These are phyloP conservation scores for Saccostrea echinata DNA, from an alignment of 1,140 invertebrate species.

Conservation along the genomic window DNA sequence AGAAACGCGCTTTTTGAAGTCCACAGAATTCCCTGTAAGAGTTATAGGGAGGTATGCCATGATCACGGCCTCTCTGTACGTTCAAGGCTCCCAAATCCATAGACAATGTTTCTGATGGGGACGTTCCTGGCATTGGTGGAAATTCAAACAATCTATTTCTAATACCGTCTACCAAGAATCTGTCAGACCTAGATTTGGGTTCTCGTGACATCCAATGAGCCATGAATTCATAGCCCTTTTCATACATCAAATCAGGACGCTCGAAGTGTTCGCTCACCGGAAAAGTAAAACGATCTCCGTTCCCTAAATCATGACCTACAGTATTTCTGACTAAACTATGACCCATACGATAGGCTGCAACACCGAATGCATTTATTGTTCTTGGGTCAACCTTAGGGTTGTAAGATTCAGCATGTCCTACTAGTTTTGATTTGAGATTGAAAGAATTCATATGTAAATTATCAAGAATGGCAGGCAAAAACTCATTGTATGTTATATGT, in stretches of 20 bases:
- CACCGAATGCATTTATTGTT: slow-evolving; percentile 96
- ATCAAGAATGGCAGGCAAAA: slow-evolving; percentile 92
- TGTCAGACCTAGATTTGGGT: background rate
- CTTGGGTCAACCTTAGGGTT: slow-evolving; percentile 89
- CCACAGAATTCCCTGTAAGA: slow-evolving; percentile 9
- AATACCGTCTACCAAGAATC: background rate
- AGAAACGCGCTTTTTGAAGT: background rate
- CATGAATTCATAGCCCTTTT: background rate
- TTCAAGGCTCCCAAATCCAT: slow-evolving; percentile 16
- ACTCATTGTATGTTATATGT: slow-evolving; percentile 95
- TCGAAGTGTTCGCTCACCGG: background rate
- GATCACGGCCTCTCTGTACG: slow-evolving; percentile 24
- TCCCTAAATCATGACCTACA: background rate
- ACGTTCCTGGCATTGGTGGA: background rate
- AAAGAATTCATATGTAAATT: slow-evolving; percentile 25
- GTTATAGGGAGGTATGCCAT: slow-evolving; percentile 22
- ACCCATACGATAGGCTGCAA: slow-evolving; percentile 95
- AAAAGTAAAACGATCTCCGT: background rate
- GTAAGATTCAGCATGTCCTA: slow-evolving; percentile 82
- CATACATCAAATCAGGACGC: background rate
- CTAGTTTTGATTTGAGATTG: slow-evolving; percentile 9
- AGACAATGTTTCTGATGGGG: background rate
- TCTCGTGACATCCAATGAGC: slow-evolving; percentile 23
- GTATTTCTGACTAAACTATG: slow-evolving; percentile 81
- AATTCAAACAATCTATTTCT: slow-evolving; percentile 25